Conservation (phyloP, 2,113 vertebrate species). For the Rana temporaria region DNA sequence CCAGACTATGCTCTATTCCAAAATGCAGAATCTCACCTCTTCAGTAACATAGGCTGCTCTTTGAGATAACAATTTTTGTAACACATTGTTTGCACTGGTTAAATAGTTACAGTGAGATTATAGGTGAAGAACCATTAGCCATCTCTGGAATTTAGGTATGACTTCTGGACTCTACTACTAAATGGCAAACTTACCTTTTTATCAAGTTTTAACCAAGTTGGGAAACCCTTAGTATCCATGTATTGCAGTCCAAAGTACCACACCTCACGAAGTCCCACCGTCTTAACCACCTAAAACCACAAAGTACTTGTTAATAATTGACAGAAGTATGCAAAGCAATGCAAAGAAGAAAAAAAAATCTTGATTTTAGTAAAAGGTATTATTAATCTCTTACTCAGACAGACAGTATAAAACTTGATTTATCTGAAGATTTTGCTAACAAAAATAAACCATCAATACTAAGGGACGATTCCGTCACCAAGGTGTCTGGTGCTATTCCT, state of each 20-base stretch:
- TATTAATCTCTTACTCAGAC: too few species aligned
- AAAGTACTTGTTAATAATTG: slow-evolving; percentile 2
- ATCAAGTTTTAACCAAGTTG: slow-evolving; percentile 95
- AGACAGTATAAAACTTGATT: too few species aligned
- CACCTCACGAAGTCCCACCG: slow-evolving; percentile 90
- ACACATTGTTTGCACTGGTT: slow-evolving; percentile 25
- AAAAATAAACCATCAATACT: too few species aligned
- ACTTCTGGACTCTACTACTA: slow-evolving; percentile 5
- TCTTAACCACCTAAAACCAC: slow-evolving; percentile 90
- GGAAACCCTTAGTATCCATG: slow-evolving; percentile 88
- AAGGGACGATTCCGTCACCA: too few species aligned
- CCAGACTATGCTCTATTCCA: too few species aligned
- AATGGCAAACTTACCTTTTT: slow-evolving; percentile 85
- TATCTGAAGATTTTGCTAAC: too few species aligned
- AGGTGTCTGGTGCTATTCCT: too few species aligned
- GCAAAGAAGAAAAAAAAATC: neutral
- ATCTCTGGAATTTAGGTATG: slow-evolving; percentile 15
- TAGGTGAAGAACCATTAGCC: slow-evolving; percentile 20
- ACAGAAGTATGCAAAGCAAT: neutral
- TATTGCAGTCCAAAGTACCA: slow-evolving; percentile 98
- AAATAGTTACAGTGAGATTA: slow-evolving; percentile 22
- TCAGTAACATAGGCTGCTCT: too few species aligned
- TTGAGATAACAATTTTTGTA: too few species aligned
- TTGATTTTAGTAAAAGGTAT: too few species aligned
- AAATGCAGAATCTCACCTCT: neutral